phyloP scores from a whole-genome alignment of 2,113 vertebrate species.

The Pipa parva region DNA sequence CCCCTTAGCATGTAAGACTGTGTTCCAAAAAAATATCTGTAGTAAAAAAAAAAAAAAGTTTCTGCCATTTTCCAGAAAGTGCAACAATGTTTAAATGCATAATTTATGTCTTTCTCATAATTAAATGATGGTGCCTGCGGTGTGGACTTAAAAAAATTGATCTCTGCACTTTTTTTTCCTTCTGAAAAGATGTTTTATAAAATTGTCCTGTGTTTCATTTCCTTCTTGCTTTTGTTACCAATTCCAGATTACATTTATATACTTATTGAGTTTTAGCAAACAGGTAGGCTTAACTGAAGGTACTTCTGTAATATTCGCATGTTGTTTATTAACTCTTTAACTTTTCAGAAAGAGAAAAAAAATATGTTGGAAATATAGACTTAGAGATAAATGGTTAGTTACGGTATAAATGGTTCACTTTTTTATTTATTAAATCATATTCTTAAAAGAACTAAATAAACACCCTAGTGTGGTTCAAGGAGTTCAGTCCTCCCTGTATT shows the following conservation, averaged over 20 bases:
- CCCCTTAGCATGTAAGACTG: slow-evolving; percentile 51
- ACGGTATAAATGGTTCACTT: too few relatives aligned
- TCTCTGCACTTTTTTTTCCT: slow-evolving; percentile 63
- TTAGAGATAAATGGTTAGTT: too few relatives aligned
- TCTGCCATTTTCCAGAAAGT: slow-evolving; percentile 63
- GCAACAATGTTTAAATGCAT: slow-evolving; percentile 77
- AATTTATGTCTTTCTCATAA: slow-evolving; percentile 78
- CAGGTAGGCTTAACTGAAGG: too few relatives aligned
- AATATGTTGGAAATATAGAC: too few relatives aligned
- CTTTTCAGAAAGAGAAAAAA: too few relatives aligned
- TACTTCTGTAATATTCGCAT: too few relatives aligned
- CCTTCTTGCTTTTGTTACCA: slow-evolving; percentile 54
- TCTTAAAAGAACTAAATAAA: too few relatives aligned
- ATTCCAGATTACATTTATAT: slow-evolving; percentile 56
- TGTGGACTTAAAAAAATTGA: slow-evolving; percentile 77
- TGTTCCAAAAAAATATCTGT: slow-evolving; percentile 48
- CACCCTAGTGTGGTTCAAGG: too few relatives aligned
- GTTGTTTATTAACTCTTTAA: too few relatives aligned
- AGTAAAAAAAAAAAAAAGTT: slow-evolving; percentile 50
- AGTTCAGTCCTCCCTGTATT: too few relatives aligned
- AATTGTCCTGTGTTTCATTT: slow-evolving; percentile 64
- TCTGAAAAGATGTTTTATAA: slow-evolving; percentile 67
- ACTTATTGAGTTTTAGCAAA: slow-evolving; percentile 10
- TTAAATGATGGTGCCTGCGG: slow-evolving; percentile 77
- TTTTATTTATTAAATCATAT: too few relatives aligned